Evolutionary conservation across 2,113 vertebrate species (phyloP).

Genomic region (Siphamia tubifer): DNA sequence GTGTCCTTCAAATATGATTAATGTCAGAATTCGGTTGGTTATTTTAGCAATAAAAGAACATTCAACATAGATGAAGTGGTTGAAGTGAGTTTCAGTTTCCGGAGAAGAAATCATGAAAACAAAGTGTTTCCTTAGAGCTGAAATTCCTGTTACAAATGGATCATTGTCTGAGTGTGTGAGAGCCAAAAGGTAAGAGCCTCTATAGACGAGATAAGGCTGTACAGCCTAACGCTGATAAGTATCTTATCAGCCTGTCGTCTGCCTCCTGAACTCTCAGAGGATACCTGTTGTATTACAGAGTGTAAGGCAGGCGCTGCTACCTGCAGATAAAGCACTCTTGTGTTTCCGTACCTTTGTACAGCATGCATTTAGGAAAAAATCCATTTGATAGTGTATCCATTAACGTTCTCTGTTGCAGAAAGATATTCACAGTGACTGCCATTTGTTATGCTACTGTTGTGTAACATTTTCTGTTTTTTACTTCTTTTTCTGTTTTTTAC

Average conservation of each 20-base stretch:
- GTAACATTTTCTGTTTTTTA: not conserved
- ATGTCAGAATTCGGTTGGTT: too few relatives aligned
- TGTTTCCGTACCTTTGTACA: slow-evolving; percentile 12
- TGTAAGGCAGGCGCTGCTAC: slow-evolving; percentile 34
- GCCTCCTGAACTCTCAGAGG: slow-evolving; percentile 57
- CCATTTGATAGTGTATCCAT: slow-evolving; percentile 10
- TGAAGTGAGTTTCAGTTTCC: not conserved
- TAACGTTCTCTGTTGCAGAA: slow-evolving; percentile 13
- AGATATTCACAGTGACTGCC: not conserved
- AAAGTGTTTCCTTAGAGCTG: slow-evolving; percentile 4
- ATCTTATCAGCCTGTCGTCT: slow-evolving; percentile 73
- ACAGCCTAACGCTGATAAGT: slow-evolving; percentile 55
- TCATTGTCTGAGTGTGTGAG: slow-evolving; percentile 55
- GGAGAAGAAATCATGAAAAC: slow-evolving; percentile 10
- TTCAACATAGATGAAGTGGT: not conserved
- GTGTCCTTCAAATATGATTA: not conserved
- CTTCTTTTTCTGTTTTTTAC: not conserved
- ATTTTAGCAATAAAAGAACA: too few relatives aligned
- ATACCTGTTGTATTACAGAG: slow-evolving; percentile 60
- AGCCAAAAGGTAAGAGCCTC: slow-evolving; percentile 49
- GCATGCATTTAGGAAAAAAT: not conserved
- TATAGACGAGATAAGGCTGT: slow-evolving; percentile 52
- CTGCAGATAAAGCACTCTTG: slow-evolving; percentile 51
- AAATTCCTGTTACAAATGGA: slow-evolving; percentile 40
- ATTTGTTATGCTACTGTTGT: not conserved